phyloP scores from a whole-genome alignment of 2,797 vertebrate genomes.

The Girardinus metallicus region DNA sequence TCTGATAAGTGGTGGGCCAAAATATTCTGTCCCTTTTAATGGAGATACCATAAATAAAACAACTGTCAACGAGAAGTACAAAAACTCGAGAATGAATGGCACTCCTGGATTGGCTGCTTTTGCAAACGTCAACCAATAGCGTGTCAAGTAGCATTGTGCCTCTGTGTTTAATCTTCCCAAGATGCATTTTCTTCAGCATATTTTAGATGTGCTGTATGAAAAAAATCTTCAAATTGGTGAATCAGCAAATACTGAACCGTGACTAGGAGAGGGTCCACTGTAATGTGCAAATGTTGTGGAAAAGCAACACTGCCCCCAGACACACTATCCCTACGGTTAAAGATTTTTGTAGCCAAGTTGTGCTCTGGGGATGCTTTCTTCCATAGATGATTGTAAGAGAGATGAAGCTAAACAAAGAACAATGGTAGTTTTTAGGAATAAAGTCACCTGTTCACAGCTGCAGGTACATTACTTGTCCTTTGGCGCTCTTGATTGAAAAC shows the following conservation, averaged over 20 bases:
- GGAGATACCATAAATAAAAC: background rate
- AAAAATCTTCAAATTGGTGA: background rate
- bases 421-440: conserved; percentile 28
- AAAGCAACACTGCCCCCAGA: background rate
- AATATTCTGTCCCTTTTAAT: background rate
- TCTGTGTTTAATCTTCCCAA: background rate
- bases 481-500: conserved; percentile 43
- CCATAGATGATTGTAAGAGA: background rate
- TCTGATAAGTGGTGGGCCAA: background rate
- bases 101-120: background rate
- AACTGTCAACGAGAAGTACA: background rate
- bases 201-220: background rate
- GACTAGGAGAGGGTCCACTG: background rate
- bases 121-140: background rate
- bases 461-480: conserved; percentile 17
- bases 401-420: background rate
- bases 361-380: background rate
- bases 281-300: background rate
- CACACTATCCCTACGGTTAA: background rate
- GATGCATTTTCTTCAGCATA: background rate
- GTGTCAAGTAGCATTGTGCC: background rate
- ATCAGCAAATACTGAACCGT: background rate
- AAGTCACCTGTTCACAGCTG: conserved; percentile 47
- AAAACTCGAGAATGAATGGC: background rate
- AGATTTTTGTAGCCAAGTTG: background rate